Percentiles rank a stretch among this genome's conserved stretches.
phyloP scores from a whole-genome alignment of 2,888 invertebrate genomes.

The Epinotia bilunana region DNA sequence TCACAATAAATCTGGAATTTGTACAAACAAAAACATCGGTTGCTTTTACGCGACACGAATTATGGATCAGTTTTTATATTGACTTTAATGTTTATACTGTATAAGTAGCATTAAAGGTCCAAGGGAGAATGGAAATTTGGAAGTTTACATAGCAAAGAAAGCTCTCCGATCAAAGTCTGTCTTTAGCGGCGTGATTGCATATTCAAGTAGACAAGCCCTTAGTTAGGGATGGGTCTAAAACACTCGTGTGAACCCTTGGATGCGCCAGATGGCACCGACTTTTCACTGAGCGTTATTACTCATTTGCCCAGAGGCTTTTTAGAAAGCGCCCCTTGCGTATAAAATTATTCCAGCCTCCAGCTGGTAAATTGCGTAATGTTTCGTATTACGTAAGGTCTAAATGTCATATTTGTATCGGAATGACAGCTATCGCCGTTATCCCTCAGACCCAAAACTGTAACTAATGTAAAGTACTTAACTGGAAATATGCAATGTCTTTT shows the following conservation, averaged over 20 bases:
- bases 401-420: too few relatives aligned
- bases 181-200: constrained; percentile 54
- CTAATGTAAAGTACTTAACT: too few relatives aligned
- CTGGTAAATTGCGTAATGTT: too few relatives aligned
- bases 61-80: background rate
- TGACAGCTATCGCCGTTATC: too few relatives aligned
- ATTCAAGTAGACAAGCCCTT: constrained; percentile 55
- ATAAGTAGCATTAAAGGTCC: constrained; percentile 16
- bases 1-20: background rate
- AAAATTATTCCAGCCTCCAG: too few relatives aligned
- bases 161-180: constrained; percentile 39
- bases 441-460: too few relatives aligned
- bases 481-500: too few relatives aligned
- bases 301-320: too few relatives aligned
- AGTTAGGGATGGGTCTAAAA: constrained; percentile 54
- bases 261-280: constrained; percentile 20
- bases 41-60: background rate
- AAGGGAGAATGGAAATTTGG: constrained; percentile 17
- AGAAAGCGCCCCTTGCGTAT: too few relatives aligned
- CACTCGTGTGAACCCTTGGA: constrained; percentile 55
- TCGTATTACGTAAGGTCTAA: too few relatives aligned
- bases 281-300: background rate
- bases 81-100: constrained; percentile 6
- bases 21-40: background rate
- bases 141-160: constrained; percentile 44